A percentile compares a stretch with the other conserved stretches of the same genome.
Conservation (phyloP, 2,113 vertebrate species). For the Ctenodactylus gundi region DNA sequence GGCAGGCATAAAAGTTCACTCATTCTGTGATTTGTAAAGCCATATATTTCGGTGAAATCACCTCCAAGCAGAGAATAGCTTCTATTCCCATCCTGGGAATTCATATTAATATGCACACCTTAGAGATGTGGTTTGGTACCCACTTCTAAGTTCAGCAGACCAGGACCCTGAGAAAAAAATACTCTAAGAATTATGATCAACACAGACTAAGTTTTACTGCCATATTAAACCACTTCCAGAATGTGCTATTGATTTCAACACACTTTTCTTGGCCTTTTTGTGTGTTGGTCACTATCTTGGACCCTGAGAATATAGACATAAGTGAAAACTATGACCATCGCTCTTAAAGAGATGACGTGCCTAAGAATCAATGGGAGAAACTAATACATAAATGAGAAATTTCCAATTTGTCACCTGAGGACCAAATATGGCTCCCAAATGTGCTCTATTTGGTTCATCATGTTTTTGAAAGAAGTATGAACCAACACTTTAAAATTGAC, state of each 20-base stretch:
- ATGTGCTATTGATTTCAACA: conserved; percentile 6
- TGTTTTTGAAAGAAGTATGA: conserved; percentile 14
- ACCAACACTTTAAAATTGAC: conserved; percentile 1
- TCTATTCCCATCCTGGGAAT: not conserved
- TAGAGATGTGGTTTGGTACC: conserved; percentile 37
- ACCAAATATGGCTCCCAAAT: conserved; percentile 56
- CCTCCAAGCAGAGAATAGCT: not conserved
- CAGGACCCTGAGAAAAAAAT: conserved; percentile 6
- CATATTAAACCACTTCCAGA: conserved; percentile 31
- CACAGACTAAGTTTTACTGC: not conserved
- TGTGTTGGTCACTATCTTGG: not conserved
- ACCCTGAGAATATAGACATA: not conserved
- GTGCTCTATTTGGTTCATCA: not conserved
- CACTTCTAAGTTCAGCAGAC: conserved; percentile 32
- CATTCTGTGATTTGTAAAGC: conserved; percentile 40
- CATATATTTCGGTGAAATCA: conserved; percentile 30
- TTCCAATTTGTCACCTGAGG: not conserved
- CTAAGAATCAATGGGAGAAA: not conserved
- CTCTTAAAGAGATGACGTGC: not conserved
- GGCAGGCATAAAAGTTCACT: not conserved
- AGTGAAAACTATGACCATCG: not conserved
- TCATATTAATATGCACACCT: not conserved
- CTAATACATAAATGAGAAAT: not conserved
- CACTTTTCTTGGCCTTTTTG: not conserved
- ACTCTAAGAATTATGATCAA: conserved; percentile 50